A percentile compares a stretch with the other conserved stretches of the same genome.
Evolutionary conservation across 2,797 vertebrate genomes (phyloP).

Genomic region (Momotus momota): DNA sequence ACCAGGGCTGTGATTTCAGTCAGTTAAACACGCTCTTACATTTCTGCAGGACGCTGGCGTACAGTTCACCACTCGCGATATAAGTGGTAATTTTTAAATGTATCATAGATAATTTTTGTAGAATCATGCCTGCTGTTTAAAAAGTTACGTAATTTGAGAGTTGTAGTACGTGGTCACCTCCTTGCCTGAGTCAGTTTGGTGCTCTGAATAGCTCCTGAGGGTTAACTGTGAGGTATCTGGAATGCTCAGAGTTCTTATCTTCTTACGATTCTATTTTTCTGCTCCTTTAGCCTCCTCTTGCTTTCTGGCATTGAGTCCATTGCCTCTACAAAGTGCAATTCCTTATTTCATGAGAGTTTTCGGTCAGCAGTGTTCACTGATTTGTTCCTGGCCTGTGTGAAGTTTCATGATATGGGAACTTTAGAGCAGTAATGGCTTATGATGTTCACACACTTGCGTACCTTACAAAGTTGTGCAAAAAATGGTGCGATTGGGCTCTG

Average conservation of each 20-base stretch:
- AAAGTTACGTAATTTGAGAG: not conserved
- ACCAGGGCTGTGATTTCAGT: not conserved
- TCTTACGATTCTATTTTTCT: not conserved
- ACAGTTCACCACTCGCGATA: not conserved
- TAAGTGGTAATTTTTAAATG: not conserved
- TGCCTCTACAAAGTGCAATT: not conserved
- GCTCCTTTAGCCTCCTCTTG: not conserved
- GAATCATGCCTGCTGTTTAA: not conserved
- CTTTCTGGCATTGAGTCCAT: not conserved
- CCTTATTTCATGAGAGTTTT: not conserved
- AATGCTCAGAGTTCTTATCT: not conserved
- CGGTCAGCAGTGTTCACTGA: not conserved
- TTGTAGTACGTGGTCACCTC: not conserved
- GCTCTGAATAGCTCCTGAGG: not conserved
- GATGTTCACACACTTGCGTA: accelerated
- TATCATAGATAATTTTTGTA: not conserved
- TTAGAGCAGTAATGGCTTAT: not conserved
- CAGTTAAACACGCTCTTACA: not conserved
- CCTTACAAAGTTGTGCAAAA: not conserved
- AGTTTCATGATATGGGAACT: not conserved
- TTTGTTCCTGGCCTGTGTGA: not conserved
- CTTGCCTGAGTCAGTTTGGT: not conserved
- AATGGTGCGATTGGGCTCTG: not conserved
- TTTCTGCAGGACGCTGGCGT: not conserved
- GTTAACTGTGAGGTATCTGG: not conserved